phyloP scores from a whole-genome alignment of 1,140 invertebrate species.

The Dendroctonus ponderosae region DNA sequence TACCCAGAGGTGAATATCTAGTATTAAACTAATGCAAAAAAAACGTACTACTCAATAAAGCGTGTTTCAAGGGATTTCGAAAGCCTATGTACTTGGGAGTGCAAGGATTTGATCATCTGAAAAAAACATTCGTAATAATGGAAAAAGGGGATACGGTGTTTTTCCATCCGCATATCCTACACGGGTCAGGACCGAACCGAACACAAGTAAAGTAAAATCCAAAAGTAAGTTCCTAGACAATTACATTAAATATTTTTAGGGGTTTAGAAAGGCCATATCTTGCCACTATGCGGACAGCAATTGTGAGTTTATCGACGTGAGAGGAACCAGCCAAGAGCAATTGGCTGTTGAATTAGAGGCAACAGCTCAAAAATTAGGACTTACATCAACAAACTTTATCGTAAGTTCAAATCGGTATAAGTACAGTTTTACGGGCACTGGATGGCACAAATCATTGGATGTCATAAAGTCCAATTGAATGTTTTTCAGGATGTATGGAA shows the following conservation, averaged over 20 bases:
- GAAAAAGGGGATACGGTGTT: slow-evolving; percentile 86
- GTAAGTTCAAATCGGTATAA: too few species aligned
- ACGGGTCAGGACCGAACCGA: slow-evolving; percentile 80
- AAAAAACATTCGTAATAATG: slow-evolving; percentile 69
- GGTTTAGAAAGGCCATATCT: slow-evolving; percentile 74
- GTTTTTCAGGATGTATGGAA: slow-evolving; percentile 42
- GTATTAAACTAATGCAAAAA: neutral
- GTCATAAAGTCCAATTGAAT: neutral
- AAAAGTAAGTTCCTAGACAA: neutral
- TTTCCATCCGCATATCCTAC: slow-evolving; percentile 84
- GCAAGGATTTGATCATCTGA: slow-evolving; percentile 55
- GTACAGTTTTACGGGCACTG: too few species aligned
- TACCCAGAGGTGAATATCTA: slow-evolving; percentile 63
- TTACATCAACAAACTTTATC: too few species aligned
- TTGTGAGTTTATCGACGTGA: slow-evolving; percentile 73
- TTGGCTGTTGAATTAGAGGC: slow-evolving; percentile 66
- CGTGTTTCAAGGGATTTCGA: slow-evolving; percentile 51
- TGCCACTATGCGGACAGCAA: slow-evolving; percentile 77
- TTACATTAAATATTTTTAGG: slow-evolving; percentile 49
- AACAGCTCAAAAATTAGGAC: neutral
- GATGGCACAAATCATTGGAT: too few species aligned
- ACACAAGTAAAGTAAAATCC: slow-evolving; percentile 57
- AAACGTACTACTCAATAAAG: neutral
- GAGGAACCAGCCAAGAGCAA: slow-evolving; percentile 66
- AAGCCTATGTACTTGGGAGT: slow-evolving; percentile 83